A percentile compares a stretch with the other conserved stretches of the same genome.
These are phyloP conservation scores for Ursus arctos DNA, from an alignment of 2,113 vertebrate species.

Conservation along the genomic window DNA sequence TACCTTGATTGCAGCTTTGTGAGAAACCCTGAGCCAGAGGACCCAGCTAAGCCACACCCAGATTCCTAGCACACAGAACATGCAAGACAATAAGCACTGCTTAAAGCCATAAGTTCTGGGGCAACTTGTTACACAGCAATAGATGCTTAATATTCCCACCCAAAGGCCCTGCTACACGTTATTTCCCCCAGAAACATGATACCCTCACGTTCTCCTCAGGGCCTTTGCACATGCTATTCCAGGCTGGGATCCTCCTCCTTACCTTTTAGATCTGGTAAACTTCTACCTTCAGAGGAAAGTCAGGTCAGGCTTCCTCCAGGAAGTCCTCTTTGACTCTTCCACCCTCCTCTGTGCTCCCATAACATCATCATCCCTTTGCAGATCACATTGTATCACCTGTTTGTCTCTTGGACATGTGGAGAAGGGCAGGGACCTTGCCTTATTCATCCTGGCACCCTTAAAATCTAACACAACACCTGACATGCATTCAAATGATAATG, in stretches of 20 bases:
- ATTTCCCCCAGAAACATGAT: neutral
- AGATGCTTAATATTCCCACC: neutral
- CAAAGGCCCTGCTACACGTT: neutral
- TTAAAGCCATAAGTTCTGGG: neutral
- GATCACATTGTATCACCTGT: neutral
- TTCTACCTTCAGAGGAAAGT: neutral
- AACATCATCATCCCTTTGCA: neutral
- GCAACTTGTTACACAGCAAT: neutral
- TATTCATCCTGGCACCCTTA: neutral
- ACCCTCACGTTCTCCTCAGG: neutral
- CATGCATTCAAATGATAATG: neutral
- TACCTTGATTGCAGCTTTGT: neutral
- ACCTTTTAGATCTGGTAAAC: neutral
- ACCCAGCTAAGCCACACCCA: neutral
- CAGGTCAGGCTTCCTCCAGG: slow-evolving; percentile 22
- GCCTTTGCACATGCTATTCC: neutral
- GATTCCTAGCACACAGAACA: neutral
- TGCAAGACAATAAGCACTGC: neutral
- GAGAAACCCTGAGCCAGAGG: neutral
- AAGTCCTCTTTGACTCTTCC: neutral
- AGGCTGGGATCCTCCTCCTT: neutral
- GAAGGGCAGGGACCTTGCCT: neutral
- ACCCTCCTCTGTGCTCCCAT: neutral
- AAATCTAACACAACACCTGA: neutral
- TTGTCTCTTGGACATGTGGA: neutral